phyloP scores from a whole-genome alignment of 2,888 invertebrate genomes.

The Aphodius granarius region DNA sequence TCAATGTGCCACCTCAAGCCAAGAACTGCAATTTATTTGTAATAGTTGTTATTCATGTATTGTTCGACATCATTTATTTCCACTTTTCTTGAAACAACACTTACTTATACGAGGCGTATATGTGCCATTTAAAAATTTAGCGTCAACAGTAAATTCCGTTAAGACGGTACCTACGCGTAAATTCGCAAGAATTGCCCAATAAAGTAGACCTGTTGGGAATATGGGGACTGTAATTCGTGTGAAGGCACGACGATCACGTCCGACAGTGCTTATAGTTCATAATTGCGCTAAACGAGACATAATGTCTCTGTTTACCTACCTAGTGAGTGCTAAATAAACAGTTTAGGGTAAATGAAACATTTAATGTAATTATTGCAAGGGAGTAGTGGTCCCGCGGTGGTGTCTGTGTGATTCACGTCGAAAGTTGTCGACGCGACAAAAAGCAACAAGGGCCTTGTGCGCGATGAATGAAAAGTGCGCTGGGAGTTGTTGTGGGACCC shows the following conservation, averaged over 20 bases:
- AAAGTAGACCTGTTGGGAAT: neutral
- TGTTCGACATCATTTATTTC: too few relatives aligned
- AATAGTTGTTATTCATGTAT: too few relatives aligned
- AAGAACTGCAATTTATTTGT: too few relatives aligned
- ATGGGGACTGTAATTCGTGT: neutral
- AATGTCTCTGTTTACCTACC: constrained; percentile 3
- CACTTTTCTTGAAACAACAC: too few relatives aligned
- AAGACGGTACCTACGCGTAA: neutral
- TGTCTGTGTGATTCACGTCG: constrained; percentile 39
- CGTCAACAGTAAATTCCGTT: neutral
- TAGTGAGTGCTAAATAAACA: constrained; percentile 26
- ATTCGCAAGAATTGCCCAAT: neutral
- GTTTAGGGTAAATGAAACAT: constrained; percentile 36
- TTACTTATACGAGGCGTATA: too few relatives aligned
- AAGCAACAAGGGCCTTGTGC: constrained; percentile 37
- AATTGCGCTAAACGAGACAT: neutral
- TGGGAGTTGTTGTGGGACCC: constrained; percentile 37
- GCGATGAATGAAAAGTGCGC: constrained; percentile 37
- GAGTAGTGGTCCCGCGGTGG: constrained; percentile 33
- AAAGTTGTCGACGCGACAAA: constrained; percentile 37
- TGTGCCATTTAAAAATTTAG: neutral
- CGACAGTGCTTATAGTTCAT: neutral
- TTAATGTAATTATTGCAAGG: constrained; percentile 38
- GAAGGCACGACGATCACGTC: neutral
- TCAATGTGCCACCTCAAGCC: too few relatives aligned